Percentiles rank a stretch among this genome's conserved stretches.
These are phyloP conservation scores for Drosophila parabipectinata DNA, from an alignment of 1,140 invertebrate genomes.

Conservation along the genomic window DNA sequence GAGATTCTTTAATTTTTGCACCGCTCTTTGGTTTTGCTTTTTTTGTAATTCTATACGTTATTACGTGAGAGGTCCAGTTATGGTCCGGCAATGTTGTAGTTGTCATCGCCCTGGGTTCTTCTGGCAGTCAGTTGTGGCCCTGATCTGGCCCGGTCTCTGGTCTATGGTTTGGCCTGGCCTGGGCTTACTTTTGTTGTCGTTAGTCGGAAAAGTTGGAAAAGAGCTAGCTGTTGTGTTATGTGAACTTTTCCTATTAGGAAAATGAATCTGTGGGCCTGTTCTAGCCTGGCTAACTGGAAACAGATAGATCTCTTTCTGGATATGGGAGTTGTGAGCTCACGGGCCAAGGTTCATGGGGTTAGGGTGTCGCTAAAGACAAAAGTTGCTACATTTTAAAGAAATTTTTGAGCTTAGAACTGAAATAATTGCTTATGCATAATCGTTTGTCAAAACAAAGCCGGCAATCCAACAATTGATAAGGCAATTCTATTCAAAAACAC, in stretches of 20 bases:
- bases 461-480: conserved; percentile 20
- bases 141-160: conserved; percentile 5
- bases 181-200: conserved; percentile 33
- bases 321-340: conserved; percentile 10
- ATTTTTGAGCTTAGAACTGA: not conserved
- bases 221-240: conserved; percentile 38
- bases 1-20: conserved; percentile 61
- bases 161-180: conserved; percentile 8
- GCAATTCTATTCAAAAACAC: conserved; percentile 43
- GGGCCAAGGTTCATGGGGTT: not conserved
- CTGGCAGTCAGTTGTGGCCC: conserved; percentile 9
- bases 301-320: conserved; percentile 11
- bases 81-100: conserved; percentile 66
- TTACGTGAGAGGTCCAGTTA: conserved; percentile 82
- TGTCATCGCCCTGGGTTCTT: conserved; percentile 12
- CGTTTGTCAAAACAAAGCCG: conserved; percentile 16
- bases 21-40: conserved; percentile 24
- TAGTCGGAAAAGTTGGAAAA: conserved; percentile 26
- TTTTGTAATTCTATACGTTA: conserved; percentile 77
- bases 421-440: not conserved
- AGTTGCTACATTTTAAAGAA: not conserved
- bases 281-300: not conserved
- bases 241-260: conserved; percentile 76
- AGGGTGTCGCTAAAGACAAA: not conserved
- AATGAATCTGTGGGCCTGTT: conserved; percentile 18